Percentiles rank a stretch among this genome's conserved stretches.
These are phyloP conservation scores for Manacus vitellinus DNA, from an alignment of 2,113 vertebrate species.

Conservation along the genomic window DNA sequence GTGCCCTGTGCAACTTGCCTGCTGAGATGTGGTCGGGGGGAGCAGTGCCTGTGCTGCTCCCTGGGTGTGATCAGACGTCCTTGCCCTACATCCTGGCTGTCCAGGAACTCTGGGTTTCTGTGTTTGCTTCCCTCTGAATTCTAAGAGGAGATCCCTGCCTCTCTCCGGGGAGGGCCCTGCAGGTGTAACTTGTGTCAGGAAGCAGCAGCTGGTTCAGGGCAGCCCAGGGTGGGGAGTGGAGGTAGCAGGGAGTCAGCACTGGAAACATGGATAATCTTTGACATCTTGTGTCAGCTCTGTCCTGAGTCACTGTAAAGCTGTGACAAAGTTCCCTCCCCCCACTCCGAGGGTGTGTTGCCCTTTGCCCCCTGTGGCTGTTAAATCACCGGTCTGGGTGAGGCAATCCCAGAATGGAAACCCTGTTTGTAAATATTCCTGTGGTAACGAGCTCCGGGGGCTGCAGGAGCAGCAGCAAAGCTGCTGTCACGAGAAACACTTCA, in stretches of 20 bases:
- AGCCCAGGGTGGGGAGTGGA: background rate
- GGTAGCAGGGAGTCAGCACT: background rate
- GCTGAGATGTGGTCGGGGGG: background rate
- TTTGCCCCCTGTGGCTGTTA: background rate
- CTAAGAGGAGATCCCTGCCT: background rate
- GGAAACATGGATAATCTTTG: background rate
- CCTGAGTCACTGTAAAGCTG: background rate
- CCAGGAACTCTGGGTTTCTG: background rate
- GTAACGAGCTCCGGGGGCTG: background rate
- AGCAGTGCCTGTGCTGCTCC: background rate
- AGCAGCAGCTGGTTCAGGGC: background rate
- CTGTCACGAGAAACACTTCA: background rate
- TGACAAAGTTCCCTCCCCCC: background rate
- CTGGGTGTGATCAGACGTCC: background rate
- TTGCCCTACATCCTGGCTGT: background rate
- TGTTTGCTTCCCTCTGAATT: background rate
- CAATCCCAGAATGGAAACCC: background rate
- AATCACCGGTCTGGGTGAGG: background rate
- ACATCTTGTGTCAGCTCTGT: fast-evolving
- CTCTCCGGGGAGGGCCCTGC: background rate
- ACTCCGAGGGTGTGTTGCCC: background rate
- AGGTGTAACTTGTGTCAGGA: background rate
- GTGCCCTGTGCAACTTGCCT: background rate
- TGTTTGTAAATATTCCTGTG: background rate
- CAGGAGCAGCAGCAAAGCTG: background rate